Conservation (phyloP, 2,888 invertebrate species). For the Proisotoma minuta region DNA sequence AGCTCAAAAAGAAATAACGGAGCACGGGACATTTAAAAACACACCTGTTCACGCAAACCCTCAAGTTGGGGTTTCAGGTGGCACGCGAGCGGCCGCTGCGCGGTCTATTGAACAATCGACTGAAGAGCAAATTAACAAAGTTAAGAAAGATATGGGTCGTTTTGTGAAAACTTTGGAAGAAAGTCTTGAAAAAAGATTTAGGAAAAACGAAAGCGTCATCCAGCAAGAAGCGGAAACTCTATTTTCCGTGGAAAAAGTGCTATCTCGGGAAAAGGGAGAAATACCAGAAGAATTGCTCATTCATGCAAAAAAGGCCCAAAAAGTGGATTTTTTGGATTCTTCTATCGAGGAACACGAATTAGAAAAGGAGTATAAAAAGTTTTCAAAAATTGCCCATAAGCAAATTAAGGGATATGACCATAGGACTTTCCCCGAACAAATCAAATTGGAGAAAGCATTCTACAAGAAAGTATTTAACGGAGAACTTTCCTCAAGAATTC, state of each 20-base stretch:
- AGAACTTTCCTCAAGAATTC: too few species aligned
- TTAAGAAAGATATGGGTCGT: background rate
- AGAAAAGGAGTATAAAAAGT: background rate
- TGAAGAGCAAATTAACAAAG: background rate
- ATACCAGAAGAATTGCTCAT: background rate
- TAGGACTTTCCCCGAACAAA: too few species aligned
- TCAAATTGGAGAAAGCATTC: too few species aligned
- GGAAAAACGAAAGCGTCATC: background rate
- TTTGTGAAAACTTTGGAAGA: background rate
- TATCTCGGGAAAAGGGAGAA: background rate
- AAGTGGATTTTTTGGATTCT: background rate
- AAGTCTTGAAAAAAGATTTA: background rate
- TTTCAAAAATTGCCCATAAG: background rate
- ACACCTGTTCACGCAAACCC: background rate
- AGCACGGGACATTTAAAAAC: background rate
- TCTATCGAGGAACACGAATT: background rate
- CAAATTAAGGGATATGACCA: background rate
- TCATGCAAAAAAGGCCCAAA: background rate
- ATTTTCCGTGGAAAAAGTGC: background rate
- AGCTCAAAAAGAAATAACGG: background rate
- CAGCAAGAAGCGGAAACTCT: background rate
- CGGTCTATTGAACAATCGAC: background rate
- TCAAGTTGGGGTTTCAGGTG: background rate
- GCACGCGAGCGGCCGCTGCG: too few species aligned
- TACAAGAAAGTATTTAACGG: too few species aligned